phyloP scores from a whole-genome alignment of 2,113 vertebrate species.

The Chroicocephalus ridibundus region DNA sequence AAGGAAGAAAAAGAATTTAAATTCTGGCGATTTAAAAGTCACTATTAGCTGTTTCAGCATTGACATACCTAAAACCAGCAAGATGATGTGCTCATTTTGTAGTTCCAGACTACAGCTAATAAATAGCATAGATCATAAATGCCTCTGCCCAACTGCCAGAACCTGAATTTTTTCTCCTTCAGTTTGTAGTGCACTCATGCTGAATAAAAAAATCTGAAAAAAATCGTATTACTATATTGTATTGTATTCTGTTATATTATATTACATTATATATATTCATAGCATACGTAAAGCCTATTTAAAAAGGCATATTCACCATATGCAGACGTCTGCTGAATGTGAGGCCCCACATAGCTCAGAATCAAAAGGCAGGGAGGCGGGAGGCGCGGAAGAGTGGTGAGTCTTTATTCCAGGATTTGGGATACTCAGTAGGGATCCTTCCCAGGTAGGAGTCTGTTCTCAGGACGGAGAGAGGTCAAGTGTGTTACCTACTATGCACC shows the following conservation, averaged over 20 bases:
- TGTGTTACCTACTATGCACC: background rate
- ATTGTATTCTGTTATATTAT: background rate
- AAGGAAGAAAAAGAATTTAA: background rate
- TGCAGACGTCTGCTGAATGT: background rate
- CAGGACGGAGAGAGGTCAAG: rapidly evolving
- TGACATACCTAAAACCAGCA: background rate
- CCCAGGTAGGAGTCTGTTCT: background rate
- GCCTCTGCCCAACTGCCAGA: background rate
- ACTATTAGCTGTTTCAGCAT: background rate
- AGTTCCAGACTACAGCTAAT: background rate
- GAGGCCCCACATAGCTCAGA: rapidly evolving
- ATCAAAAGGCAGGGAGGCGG: background rate
- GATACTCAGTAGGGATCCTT: background rate
- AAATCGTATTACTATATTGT: too few relatives aligned
- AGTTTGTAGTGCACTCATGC: background rate
- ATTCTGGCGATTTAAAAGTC: background rate
- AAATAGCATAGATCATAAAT: background rate
- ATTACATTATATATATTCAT: background rate
- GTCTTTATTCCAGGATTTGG: background rate
- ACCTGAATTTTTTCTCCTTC: background rate
- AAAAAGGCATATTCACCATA: rapidly evolving
- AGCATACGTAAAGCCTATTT: background rate
- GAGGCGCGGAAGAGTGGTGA: rapidly evolving
- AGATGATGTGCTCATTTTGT: background rate
- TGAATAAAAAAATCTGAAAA: background rate